Conservation (phyloP, 2,888 invertebrate species). For the Rhabditophanes sp. region DNA sequence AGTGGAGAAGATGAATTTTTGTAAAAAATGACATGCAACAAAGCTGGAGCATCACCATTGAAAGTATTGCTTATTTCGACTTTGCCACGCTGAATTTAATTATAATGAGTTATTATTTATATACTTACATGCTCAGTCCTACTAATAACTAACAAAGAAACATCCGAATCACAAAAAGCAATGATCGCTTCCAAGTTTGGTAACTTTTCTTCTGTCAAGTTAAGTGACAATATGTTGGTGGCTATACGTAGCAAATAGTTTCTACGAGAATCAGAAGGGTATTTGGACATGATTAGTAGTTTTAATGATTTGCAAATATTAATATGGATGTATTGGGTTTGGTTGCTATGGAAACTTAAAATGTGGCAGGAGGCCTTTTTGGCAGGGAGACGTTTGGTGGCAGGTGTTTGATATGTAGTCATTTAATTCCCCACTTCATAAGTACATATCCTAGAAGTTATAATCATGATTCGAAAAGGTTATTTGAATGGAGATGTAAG, state of each 20-base stretch:
- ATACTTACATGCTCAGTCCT: conserved; percentile 26
- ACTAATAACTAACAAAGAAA: conserved; percentile 24
- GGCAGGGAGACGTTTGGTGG: too few species aligned
- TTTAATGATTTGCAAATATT: too few species aligned
- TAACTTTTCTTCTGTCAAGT: conserved; percentile 30
- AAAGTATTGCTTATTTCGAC: conserved; percentile 31
- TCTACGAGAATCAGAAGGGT: conserved; percentile 11
- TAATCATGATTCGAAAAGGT: too few species aligned
- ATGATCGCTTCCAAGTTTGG: conserved; percentile 25
- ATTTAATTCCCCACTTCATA: too few species aligned
- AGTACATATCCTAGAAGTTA: too few species aligned
- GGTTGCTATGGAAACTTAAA: too few species aligned
- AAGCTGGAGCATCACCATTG: conserved; percentile 7
- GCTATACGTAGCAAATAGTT: conserved; percentile 18
- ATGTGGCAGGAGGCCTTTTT: too few species aligned
- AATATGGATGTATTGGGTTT: too few species aligned
- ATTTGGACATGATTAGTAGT: too few species aligned
- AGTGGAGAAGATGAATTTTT: conserved; percentile 53
- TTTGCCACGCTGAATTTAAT: conserved; percentile 19
- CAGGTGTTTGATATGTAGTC: too few species aligned
- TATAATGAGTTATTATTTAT: background rate
- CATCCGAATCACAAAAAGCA: conserved; percentile 28
- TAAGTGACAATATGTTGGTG: conserved; percentile 22
- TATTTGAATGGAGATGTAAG: too few species aligned
- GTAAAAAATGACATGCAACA: conserved; percentile 51